A percentile compares a stretch with the other conserved stretches of the same genome.
These are phyloP conservation scores for Lomographa bimaculata DNA, from an alignment of 2,888 invertebrate genomes.

Conservation along the genomic window DNA sequence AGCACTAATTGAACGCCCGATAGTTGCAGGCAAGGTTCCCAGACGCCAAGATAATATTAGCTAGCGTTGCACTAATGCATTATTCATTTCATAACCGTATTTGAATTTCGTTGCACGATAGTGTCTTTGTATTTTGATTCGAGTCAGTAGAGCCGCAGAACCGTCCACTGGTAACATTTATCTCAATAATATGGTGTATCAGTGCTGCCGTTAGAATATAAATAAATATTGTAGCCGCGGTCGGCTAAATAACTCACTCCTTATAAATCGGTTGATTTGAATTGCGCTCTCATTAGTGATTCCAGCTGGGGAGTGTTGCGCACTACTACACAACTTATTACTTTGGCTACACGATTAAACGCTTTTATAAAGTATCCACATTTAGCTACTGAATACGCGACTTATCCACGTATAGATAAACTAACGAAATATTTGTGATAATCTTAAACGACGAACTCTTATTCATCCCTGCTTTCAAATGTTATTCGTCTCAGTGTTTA, in stretches of 20 bases:
- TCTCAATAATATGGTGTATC: slow-evolving; percentile 46
- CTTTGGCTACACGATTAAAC: slow-evolving; percentile 71
- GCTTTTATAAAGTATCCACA: slow-evolving; percentile 56
- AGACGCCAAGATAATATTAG: slow-evolving; percentile 63
- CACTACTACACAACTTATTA: slow-evolving; percentile 78
- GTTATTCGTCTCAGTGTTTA: slow-evolving; percentile 25
- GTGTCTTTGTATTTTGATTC: slow-evolving; percentile 16
- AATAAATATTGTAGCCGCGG: slow-evolving; percentile 67
- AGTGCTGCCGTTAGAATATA: slow-evolving; percentile 64
- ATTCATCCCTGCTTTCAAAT: slow-evolving; percentile 34
- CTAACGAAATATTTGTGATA: slow-evolving; percentile 43
- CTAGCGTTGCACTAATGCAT: slow-evolving; percentile 23
- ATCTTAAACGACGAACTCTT: slow-evolving; percentile 29
- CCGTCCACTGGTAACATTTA: slow-evolving; percentile 4
- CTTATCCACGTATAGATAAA: slow-evolving; percentile 56
- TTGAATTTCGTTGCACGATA: slow-evolving; percentile 10
- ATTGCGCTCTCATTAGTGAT: slow-evolving; percentile 79
- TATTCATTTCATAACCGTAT: slow-evolving; percentile 24
- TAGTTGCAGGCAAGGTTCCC: slow-evolving; percentile 60
- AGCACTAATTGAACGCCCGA: slow-evolving; percentile 68
- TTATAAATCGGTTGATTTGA: slow-evolving; percentile 81
- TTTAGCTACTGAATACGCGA: slow-evolving; percentile 52
- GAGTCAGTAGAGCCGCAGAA: slow-evolving; percentile 2
- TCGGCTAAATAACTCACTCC: slow-evolving; percentile 74
- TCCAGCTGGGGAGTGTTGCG: slow-evolving; percentile 63